Percentiles rank a stretch among this genome's conserved stretches.
Conservation (phyloP, 2,797 vertebrate species). For the Pachyuromys duprasi region DNA sequence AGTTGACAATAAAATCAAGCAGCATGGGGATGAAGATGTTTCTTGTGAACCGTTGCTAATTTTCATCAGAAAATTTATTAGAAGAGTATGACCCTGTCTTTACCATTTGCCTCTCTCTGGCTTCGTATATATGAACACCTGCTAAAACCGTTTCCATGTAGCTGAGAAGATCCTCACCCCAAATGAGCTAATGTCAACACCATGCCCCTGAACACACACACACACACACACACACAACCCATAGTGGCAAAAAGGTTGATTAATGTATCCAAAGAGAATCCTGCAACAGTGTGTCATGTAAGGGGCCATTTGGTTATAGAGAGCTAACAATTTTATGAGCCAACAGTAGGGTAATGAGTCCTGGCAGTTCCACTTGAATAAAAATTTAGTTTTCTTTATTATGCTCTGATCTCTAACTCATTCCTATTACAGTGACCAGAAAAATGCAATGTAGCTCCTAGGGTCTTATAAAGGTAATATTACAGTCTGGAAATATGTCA, state of each 20-base stretch:
- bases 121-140: not conserved
- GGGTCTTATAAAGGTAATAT: not conserved
- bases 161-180: not conserved
- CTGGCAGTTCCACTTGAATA: not conserved
- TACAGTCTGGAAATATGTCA: not conserved
- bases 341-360: not conserved
- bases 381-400: not conserved
- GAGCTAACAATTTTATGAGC: not conserved
- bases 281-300: not conserved
- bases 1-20: too few species aligned
- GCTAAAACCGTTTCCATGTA: not conserved
- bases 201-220: not conserved
- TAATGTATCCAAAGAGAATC: not conserved
- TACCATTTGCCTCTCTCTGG: not conserved
- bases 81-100: not conserved
- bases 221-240: too few species aligned
- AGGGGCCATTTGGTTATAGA: not conserved
- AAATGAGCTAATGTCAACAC: not conserved
- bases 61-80: not conserved
- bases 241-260: not conserved
- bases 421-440: not conserved
- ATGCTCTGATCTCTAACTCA: not conserved
- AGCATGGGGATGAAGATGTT: not conserved
- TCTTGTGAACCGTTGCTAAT: not conserved
- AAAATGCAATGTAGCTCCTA: not conserved